These are phyloP conservation scores for Enteromius treurensis DNA, from an alignment of 2,797 vertebrate species.

Conservation along the genomic window DNA sequence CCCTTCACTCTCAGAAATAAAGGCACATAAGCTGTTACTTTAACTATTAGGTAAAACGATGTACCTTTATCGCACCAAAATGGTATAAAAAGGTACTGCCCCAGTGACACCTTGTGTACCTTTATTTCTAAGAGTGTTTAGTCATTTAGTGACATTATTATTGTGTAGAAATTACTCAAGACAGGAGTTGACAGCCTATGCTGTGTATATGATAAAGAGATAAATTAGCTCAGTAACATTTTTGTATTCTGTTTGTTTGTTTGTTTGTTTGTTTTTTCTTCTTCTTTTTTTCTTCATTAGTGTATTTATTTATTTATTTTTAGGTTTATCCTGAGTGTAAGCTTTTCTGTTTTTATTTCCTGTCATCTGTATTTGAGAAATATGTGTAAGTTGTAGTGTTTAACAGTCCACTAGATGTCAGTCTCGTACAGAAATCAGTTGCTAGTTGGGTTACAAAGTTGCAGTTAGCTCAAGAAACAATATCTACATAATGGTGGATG, in stretches of 20 bases:
- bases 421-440: background rate
- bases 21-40: too few species aligned
- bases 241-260: background rate
- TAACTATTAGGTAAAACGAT: too few species aligned
- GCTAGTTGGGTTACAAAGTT: background rate
- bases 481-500: background rate
- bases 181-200: background rate
- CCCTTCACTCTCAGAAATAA: background rate
- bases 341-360: background rate
- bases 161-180: background rate
- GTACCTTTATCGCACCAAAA: too few species aligned
- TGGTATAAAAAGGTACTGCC: too few species aligned
- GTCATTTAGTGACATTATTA: background rate
- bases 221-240: background rate
- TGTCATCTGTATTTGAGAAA: background rate
- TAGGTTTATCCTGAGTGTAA: background rate
- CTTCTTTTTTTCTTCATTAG: too few species aligned
- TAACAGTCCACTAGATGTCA: conserved; percentile 32
- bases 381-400: too few species aligned
- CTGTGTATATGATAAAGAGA: background rate
- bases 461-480: background rate
- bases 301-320: too few species aligned
- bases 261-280: too few species aligned
- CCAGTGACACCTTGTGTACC: too few species aligned
- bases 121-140: too few species aligned